Evolutionary conservation across 2,888 invertebrate species (phyloP), one percentile per base, ranked within the genome.

Genomic region (Bugula neritina): DNA sequence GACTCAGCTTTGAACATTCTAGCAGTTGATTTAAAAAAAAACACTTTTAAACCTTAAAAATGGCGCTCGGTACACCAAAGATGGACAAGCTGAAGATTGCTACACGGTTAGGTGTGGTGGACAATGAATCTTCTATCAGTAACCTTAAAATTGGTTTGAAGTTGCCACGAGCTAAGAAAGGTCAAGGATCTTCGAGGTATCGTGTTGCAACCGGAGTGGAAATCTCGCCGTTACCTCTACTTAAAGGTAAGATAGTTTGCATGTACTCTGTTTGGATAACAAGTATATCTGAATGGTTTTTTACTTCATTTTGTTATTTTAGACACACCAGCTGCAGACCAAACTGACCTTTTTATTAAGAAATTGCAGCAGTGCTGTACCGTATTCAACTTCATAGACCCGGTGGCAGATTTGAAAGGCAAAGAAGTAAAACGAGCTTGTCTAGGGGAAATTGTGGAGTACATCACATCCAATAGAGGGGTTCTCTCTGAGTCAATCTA

Each of bases 331-430:
- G 89, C 91, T 74, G 89, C 90, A 79, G 98, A 99, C 84, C 94
- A 97, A 83, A 96, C 97, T 86, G 95, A 96, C 77, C 87, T 99
- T 78, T 96, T 98, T 86, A 91, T 97, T 78, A 92, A 95, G 83
- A 99, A 99, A 87, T 87, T 99, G 81, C 90, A 94, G 80, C 98
- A 99, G 88, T 99, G 99, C 86, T 97, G 97, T 86, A 93, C 97
- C 79, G 90, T 96, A 75, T 99, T 99, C 87, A 98, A 99, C 87
- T 99, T 99, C 87, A 93, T 95, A 88, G 90, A 90, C 87, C 97
- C 97, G 69, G 90, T 98, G 76, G 93, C 94, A 77, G 97, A 98
- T 86, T 87, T 99, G 82, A 99, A 98, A 89, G 96, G 96, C 88
- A 99, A 99, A 87, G 99, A 99, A 87, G 92, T 98, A 76, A 99